Conservation (phyloP, 2,113 vertebrate genomes). For the Datnioides undecimradiatus region DNA sequence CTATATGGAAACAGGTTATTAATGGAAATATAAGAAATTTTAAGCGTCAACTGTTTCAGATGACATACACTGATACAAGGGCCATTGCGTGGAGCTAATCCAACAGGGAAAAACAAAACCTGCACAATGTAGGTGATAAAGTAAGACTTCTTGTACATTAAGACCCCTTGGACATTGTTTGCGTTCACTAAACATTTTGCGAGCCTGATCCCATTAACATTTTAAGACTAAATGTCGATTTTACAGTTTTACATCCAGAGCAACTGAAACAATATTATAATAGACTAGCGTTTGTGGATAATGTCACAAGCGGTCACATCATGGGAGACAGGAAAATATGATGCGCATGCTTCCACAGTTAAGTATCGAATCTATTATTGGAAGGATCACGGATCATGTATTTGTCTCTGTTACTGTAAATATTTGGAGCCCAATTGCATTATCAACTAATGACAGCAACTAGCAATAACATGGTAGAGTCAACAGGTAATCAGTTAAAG, state of each 20-base stretch:
- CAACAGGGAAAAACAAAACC: neutral
- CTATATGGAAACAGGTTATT: neutral
- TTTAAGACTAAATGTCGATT: neutral
- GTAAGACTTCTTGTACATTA: neutral
- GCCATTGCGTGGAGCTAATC: neutral
- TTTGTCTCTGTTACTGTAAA: neutral
- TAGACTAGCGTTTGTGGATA: neutral
- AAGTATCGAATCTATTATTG: neutral
- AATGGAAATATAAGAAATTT: constrained; percentile 5
- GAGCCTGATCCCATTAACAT: neutral
- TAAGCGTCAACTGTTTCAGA: constrained; percentile 1
- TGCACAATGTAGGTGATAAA: neutral
- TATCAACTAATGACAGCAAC: neutral
- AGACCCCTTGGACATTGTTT: neutral
- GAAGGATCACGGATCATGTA: neutral
- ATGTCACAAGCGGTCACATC: neutral
- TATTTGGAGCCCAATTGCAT: neutral
- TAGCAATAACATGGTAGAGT: neutral
- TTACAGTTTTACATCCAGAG: neutral
- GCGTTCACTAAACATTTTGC: neutral
- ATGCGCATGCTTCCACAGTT: neutral
- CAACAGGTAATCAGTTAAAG: neutral
- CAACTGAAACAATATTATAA: neutral
- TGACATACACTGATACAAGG: neutral
- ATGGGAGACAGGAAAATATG: neutral